These are phyloP conservation scores for human DNA, from an alignment of 2,113 vertebrate species.

Conservation along the genomic window DNA sequence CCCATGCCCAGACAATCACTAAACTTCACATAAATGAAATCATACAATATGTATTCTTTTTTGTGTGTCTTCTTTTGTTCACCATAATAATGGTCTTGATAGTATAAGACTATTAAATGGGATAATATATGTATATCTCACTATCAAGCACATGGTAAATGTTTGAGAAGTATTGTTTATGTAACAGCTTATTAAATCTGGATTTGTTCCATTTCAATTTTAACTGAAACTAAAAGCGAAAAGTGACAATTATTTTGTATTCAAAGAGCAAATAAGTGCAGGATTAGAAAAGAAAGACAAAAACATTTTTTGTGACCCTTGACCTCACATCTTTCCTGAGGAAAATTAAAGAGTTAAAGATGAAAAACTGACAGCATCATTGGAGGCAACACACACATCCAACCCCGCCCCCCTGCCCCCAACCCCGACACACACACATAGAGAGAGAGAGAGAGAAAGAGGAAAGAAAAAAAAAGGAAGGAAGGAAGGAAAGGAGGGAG, in stretches of 20 bases:
- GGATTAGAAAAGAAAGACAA: not conserved
- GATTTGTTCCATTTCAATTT: not conserved
- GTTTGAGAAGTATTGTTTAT: not conserved
- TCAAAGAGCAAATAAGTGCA: not conserved
- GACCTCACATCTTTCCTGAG: not conserved
- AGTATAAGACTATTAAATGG: not conserved
- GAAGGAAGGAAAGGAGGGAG: too few species aligned
- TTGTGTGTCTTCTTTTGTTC: not conserved
- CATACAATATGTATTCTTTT: not conserved
- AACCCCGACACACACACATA: not conserved
- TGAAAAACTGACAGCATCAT: not conserved
- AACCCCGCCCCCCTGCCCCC: too few species aligned
- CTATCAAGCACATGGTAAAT: not conserved
- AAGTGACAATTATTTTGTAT: not conserved
- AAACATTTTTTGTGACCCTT: not conserved
- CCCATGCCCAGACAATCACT: not conserved
- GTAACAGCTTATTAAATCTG: not conserved
- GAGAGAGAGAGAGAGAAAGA: not conserved
- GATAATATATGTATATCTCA: not conserved
- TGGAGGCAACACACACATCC: not conserved
- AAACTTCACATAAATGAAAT: not conserved
- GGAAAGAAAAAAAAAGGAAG: too few species aligned
- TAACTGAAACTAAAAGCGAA: not conserved
- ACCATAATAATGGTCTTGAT: not conserved
- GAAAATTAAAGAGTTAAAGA: not conserved